Evolutionary conservation across 2,113 vertebrate species (phyloP).

Genomic region (Ageneiosus marmoratus): DNA sequence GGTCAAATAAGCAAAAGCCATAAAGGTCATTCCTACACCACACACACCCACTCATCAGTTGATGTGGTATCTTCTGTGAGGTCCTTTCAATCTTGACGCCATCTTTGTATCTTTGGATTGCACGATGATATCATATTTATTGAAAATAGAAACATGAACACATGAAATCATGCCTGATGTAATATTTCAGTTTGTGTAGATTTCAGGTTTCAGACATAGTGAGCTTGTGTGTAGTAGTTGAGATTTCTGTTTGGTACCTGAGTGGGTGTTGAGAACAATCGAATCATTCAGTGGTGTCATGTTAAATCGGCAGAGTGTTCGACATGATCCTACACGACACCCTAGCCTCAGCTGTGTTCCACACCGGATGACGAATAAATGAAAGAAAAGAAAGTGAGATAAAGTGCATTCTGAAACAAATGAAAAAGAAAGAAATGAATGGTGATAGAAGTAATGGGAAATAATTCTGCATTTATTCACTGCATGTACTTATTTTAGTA

Average conservation of each 20-base stretch:
- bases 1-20: conserved; percentile 6
- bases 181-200: neutral
- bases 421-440: neutral
- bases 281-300: conserved; percentile 43
- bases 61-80: neutral
- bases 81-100: neutral
- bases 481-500: neutral
- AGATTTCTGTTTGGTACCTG: neutral
- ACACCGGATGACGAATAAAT: neutral
- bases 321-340: neutral
- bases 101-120: neutral
- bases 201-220: neutral
- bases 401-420: neutral
- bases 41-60: neutral
- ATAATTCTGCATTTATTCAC: neutral
- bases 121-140: neutral
- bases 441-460: neutral
- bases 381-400: conserved; percentile 3
- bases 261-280: conserved; percentile 42
- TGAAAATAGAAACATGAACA: neutral
- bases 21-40: conserved; percentile 29
- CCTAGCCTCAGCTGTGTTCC: conserved; percentile 53
- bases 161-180: neutral
- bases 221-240: neutral
- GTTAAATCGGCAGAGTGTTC: neutral